Conservation (phyloP, 2,113 vertebrate species). For the Sinocyclocheilus maitianheensis region DNA sequence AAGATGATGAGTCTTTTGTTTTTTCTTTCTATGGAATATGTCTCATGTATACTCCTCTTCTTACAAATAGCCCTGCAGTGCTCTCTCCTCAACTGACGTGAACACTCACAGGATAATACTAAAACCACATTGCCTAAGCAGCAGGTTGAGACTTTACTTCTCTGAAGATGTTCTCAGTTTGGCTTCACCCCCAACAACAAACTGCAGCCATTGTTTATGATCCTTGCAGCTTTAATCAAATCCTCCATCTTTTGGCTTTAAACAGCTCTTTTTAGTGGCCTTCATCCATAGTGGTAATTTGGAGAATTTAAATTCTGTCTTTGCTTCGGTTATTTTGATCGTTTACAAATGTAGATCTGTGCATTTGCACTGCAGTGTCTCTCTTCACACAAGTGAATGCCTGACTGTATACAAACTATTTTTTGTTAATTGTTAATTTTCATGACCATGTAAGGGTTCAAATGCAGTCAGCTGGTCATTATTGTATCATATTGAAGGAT, state of each 20-base stretch:
- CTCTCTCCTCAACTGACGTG: background rate
- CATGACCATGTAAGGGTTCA: background rate
- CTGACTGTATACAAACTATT: background rate
- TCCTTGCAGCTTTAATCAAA: constrained; percentile 36
- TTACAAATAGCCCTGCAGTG: background rate
- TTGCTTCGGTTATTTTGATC: constrained; percentile 44
- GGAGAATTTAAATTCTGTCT: constrained; percentile 56
- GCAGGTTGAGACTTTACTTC: too few relatives aligned
- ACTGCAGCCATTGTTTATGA: constrained; percentile 21
- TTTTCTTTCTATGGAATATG: background rate
- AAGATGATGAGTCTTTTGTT: background rate
- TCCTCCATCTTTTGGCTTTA: constrained; percentile 8
- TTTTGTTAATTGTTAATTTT: constrained; percentile 1
- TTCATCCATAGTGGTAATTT: constrained; percentile 51
- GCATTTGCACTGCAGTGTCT: background rate
- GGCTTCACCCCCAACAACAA: background rate
- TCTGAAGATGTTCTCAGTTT: background rate
- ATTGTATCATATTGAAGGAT: too few relatives aligned
- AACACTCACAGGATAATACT: background rate
- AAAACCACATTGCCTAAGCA: background rate
- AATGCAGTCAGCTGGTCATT: background rate
- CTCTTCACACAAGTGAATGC: background rate
- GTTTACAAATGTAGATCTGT: background rate
- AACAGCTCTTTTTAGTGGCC: constrained; percentile 62
- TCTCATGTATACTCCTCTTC: background rate